Evolutionary conservation across 1,140 invertebrate genomes (phyloP).

Genomic region (Galendromus occidentalis): DNA sequence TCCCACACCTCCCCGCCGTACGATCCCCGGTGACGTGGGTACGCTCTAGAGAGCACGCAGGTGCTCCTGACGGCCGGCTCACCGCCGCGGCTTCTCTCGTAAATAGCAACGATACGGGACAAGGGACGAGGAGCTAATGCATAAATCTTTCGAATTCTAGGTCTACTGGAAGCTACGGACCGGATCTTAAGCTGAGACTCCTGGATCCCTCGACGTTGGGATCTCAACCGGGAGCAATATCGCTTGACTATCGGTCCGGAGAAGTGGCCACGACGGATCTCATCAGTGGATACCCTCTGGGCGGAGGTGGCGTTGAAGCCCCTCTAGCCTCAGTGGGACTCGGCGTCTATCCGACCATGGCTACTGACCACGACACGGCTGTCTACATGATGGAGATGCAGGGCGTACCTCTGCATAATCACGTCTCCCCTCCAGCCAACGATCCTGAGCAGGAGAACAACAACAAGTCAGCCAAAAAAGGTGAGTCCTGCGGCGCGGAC

Average conservation of each 20-base stretch:
- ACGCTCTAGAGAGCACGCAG: slow-evolving; percentile 5
- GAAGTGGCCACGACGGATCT: slow-evolving; percentile 7
- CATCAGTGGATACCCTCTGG: background rate
- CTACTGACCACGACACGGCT: background rate
- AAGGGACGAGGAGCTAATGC: background rate
- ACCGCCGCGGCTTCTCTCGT: background rate
- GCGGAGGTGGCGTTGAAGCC: background rate
- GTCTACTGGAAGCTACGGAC: slow-evolving; percentile 8
- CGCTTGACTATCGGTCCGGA: slow-evolving; percentile 2
- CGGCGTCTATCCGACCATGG: background rate
- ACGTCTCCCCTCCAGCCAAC: background rate
- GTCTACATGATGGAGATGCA: slow-evolving; percentile 10
- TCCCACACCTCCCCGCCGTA: too few relatives aligned
- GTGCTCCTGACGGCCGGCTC: background rate
- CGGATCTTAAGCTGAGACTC: background rate
- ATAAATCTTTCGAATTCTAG: background rate
- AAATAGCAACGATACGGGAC: background rate
- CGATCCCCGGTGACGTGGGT: background rate
- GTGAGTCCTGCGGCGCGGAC: too few relatives aligned
- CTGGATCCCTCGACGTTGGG: background rate
- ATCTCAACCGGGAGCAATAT: background rate
- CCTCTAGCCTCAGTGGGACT: background rate
- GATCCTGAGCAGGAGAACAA: slow-evolving; percentile 10
- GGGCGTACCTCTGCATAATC: background rate
- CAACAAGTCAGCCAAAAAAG: slow-evolving; percentile 1